These are phyloP conservation scores for Crypturellus tataupa DNA, from an alignment of 2,797 vertebrate genomes.

Conservation along the genomic window DNA sequence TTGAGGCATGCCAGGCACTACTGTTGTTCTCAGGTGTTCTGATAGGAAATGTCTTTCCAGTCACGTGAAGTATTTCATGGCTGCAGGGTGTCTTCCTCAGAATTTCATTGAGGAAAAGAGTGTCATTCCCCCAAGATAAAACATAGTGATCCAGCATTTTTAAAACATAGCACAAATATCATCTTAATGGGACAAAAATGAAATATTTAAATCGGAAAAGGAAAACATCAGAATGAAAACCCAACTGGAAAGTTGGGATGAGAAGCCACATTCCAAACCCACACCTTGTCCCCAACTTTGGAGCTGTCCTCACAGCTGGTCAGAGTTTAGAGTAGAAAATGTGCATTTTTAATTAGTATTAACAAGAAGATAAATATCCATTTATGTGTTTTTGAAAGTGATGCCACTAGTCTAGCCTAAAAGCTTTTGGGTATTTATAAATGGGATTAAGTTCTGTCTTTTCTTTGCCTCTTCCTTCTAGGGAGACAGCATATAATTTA, in stretches of 20 bases:
- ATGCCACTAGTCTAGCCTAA: neutral
- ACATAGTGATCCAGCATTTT: neutral
- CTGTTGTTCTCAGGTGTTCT: neutral
- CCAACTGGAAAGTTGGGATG: neutral
- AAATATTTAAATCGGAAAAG: neutral
- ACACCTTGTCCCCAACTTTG: neutral
- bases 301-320: neutral
- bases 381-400: neutral
- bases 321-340: neutral
- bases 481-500: too few relatives aligned
- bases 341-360: neutral
- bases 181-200: neutral
- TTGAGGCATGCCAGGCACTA: neutral
- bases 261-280: rapidly evolving
- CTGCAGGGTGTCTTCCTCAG: neutral
- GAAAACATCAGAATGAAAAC: neutral
- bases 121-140: neutral
- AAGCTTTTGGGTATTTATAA: neutral
- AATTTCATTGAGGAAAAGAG: neutral
- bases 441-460: rapidly evolving
- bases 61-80: neutral
- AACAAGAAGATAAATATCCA: neutral
- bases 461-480: rapidly evolving
- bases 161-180: neutral
- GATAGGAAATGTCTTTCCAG: neutral